These are phyloP conservation scores for Isurus oxyrinchus DNA, from an alignment of 2,113 vertebrate species.

Conservation along the genomic window DNA sequence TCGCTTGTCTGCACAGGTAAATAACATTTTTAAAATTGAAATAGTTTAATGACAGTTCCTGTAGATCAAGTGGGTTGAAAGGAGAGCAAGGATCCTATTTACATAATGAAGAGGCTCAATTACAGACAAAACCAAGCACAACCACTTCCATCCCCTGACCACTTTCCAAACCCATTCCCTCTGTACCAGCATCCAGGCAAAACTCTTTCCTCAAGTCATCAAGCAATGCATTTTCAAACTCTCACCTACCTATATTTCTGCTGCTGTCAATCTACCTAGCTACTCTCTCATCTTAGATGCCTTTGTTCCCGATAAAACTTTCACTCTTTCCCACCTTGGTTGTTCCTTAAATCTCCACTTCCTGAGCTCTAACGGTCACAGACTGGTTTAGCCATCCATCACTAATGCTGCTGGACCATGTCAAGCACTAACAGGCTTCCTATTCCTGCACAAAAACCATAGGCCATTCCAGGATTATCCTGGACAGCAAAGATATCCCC, in stretches of 20 bases:
- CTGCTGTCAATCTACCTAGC: not conserved
- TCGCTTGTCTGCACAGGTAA: not conserved
- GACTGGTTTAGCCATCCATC: not conserved
- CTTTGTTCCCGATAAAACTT: not conserved
- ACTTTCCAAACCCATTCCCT: not conserved
- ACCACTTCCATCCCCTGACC: not conserved
- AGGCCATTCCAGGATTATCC: too few relatives aligned
- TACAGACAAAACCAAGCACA: not conserved
- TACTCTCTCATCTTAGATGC: not conserved
- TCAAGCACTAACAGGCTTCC: not conserved
- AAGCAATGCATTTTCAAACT: not conserved
- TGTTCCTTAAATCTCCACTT: not conserved
- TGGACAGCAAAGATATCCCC: too few relatives aligned
- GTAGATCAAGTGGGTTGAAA: not conserved
- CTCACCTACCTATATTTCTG: not conserved
- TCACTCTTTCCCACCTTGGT: not conserved
- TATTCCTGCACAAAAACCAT: too few relatives aligned
- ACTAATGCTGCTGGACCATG: not conserved
- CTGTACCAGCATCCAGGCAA: not conserved
- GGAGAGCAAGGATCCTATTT: not conserved
- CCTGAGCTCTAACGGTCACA: not conserved
- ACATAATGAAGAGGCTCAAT: not conserved
- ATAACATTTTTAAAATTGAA: not conserved
- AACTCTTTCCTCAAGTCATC: not conserved
- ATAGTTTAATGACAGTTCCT: not conserved